phyloP scores from a whole-genome alignment of 2,113 vertebrate genomes.

The Hippoglossus stenolepis region DNA sequence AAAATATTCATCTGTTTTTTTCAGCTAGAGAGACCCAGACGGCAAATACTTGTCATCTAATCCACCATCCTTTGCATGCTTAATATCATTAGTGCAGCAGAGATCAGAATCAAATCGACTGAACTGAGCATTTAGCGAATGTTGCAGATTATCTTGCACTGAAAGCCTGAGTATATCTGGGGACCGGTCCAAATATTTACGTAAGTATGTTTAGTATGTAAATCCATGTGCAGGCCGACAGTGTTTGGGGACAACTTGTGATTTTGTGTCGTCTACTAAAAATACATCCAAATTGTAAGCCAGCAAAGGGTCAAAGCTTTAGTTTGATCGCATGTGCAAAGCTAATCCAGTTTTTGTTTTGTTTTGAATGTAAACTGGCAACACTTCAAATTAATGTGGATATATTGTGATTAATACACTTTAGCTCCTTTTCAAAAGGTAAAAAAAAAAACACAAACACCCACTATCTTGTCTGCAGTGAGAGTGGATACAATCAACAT shows the following conservation, averaged over 20 bases:
- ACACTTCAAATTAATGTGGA: too few relatives aligned
- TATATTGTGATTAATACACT: too few relatives aligned
- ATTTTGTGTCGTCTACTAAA: not conserved
- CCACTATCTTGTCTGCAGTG: too few relatives aligned
- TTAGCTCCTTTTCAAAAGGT: too few relatives aligned
- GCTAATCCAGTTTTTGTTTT: too few relatives aligned
- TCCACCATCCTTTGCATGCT: slow-evolving; percentile 25
- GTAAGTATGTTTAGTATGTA: slow-evolving; percentile 57
- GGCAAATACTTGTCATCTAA: slow-evolving; percentile 34
- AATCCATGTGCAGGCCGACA: slow-evolving; percentile 33
- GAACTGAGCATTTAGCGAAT: slow-evolving; percentile 54
- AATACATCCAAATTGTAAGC: not conserved
- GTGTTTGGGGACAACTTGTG: not conserved
- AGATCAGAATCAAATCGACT: slow-evolving; percentile 57
- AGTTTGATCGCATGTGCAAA: too few relatives aligned
- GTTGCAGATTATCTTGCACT: slow-evolving; percentile 64
- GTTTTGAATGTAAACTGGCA: too few relatives aligned
- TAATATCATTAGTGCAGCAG: slow-evolving; percentile 44
- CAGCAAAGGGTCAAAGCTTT: too few relatives aligned
- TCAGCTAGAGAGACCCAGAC: slow-evolving; percentile 9
- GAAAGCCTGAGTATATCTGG: slow-evolving; percentile 59
- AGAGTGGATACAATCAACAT: too few relatives aligned
- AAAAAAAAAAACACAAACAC: too few relatives aligned
- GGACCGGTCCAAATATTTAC: slow-evolving; percentile 61
- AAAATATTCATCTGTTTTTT: slow-evolving; percentile 25